Conservation (phyloP, 1,140 invertebrate species). For the Dendroctonus valens region DNA sequence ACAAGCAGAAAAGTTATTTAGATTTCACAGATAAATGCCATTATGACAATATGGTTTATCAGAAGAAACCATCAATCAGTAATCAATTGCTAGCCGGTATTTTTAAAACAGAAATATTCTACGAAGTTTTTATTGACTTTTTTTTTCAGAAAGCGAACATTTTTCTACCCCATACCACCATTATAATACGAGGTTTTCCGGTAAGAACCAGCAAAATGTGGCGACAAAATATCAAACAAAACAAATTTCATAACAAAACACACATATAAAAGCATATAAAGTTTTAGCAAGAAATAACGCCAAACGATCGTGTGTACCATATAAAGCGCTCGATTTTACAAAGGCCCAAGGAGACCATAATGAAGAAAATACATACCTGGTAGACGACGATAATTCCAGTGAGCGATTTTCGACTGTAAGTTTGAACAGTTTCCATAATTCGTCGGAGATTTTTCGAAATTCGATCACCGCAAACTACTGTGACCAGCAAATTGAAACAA, state of each 20-base stretch:
- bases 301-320: background rate
- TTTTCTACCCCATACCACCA: constrained; percentile 9
- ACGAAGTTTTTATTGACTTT: background rate
- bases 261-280: too few species aligned
- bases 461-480: background rate
- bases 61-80: constrained; percentile 6
- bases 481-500: constrained; percentile 2
- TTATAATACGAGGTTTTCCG: constrained; percentile 23
- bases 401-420: constrained; percentile 9
- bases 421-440: background rate
- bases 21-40: constrained; percentile 1
- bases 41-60: constrained; percentile 24
- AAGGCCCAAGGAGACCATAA: background rate
- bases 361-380: constrained; percentile 1
- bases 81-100: constrained; percentile 6
- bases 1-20: too few species aligned
- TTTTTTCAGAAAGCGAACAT: constrained; percentile 11
- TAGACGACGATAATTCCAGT: constrained; percentile 2
- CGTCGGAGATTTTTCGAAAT: background rate
- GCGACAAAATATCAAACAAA: background rate
- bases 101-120: background rate
- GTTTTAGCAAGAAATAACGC: background rate
- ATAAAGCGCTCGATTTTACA: background rate
- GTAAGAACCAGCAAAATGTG: background rate
- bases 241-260: background rate